These are phyloP conservation scores for Adelphocoris suturalis DNA, from an alignment of 2,888 invertebrate species.

Conservation along the genomic window DNA sequence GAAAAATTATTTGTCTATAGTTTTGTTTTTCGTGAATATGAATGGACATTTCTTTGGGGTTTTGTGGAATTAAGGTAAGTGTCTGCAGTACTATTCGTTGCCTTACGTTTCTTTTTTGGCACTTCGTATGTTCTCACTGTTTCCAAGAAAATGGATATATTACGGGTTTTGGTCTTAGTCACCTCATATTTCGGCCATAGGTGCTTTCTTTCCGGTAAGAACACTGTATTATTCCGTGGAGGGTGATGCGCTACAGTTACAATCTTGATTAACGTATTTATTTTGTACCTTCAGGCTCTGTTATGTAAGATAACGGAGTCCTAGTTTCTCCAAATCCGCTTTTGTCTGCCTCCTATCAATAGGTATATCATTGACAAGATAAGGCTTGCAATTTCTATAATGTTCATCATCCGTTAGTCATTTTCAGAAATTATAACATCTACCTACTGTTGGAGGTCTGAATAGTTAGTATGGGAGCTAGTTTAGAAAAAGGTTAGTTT, in stretches of 20 bases:
- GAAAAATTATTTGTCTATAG: background rate
- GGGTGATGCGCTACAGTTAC: too few species aligned
- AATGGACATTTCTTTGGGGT: background rate
- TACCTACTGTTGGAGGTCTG: too few species aligned
- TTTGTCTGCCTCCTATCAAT: slow-evolving; percentile 9
- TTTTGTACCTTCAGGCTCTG: background rate
- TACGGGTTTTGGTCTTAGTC: background rate
- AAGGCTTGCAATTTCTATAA: background rate
- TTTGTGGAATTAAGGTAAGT: background rate
- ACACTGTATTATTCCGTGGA: background rate
- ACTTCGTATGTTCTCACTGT: background rate
- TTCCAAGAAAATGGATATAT: background rate
- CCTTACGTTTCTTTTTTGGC: background rate
- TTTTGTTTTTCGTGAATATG: background rate
- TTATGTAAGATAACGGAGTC: slow-evolving; percentile 38
- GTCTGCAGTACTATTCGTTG: background rate
- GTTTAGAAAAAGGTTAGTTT: too few species aligned
- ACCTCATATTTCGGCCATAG: background rate
- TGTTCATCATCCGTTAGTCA: too few species aligned
- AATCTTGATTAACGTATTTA: too few species aligned
- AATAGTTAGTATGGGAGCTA: too few species aligned
- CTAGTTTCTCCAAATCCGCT: slow-evolving; percentile 15
- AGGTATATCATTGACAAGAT: background rate
- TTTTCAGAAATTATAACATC: too few species aligned
- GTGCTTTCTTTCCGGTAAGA: background rate